Evolutionary conservation across 2,113 vertebrate species (phyloP).

Genomic region (Poeciliopsis occidentalis): DNA sequence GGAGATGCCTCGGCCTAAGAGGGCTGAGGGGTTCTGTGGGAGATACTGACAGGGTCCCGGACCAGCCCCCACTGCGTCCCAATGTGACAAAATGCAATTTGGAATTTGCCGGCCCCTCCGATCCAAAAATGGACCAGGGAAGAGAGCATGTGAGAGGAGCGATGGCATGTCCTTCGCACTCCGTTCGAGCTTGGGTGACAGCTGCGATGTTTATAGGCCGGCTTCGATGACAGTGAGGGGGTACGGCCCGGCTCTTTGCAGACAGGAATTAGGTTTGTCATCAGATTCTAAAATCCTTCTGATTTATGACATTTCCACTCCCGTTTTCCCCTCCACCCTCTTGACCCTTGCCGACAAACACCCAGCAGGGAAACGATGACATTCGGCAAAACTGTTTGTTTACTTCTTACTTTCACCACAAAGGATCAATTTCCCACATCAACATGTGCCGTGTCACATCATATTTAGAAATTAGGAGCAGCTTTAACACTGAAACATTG

Average conservation of each 20-base stretch:
- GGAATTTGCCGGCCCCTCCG: conserved; percentile 79
- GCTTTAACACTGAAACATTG: neutral
- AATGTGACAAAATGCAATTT: conserved; percentile 89
- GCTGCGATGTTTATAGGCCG: conserved; percentile 90
- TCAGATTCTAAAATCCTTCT: conserved; percentile 90
- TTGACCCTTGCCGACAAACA: conserved; percentile 67
- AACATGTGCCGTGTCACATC: neutral
- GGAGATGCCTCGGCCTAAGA: conserved; percentile 27
- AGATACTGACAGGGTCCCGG: conserved; percentile 20
- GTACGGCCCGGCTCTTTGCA: conserved; percentile 79
- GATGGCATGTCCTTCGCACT: conserved; percentile 85
- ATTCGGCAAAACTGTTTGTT: conserved; percentile 76
- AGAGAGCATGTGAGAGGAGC: conserved; percentile 82
- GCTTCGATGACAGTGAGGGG: conserved; percentile 88
- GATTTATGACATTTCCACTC: conserved; percentile 86
- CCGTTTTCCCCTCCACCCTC: conserved; percentile 66
- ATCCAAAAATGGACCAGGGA: conserved; percentile 84
- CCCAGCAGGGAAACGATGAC: conserved; percentile 69
- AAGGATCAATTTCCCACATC: conserved; percentile 46
- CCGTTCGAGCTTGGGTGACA: conserved; percentile 84
- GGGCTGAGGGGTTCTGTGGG: conserved; percentile 3
- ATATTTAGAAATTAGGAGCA: neutral
- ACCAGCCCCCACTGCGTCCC: conserved; percentile 53
- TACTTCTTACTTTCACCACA: conserved; percentile 72
- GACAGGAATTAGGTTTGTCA: conserved; percentile 88